Conservation (phyloP, 92 coral and sea anemone species). For the Epizoanthus illoricatus region DNA sequence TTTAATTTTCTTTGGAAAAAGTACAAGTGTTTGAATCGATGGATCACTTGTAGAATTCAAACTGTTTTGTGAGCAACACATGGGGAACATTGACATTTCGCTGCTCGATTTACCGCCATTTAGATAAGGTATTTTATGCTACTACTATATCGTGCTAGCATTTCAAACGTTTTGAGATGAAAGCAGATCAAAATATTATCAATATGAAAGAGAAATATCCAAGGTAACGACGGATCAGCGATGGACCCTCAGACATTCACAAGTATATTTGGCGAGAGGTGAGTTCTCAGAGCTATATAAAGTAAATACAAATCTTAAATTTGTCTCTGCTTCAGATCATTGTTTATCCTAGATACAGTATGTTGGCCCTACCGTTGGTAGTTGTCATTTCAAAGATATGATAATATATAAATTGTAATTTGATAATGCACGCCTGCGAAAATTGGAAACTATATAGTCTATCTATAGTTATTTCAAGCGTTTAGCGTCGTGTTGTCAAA, state of each 20-base stretch:
- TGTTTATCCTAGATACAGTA: background rate
- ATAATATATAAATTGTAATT: too few relatives aligned
- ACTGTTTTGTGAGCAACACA: background rate
- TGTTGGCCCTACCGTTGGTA: too few relatives aligned
- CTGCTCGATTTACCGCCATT: too few relatives aligned
- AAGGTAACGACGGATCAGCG: background rate
- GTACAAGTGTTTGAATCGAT: background rate
- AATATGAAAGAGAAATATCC: background rate
- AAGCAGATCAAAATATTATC: background rate
- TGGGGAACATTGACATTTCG: too few relatives aligned
- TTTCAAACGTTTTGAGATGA: background rate
- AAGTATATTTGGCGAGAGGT: constrained; percentile 80
- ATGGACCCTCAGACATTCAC: constrained; percentile 72
- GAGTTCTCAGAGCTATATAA: background rate
- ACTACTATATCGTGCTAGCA: too few relatives aligned
- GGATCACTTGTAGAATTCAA: background rate
- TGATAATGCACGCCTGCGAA: too few relatives aligned
- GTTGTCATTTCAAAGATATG: too few relatives aligned
- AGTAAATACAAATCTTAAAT: background rate
- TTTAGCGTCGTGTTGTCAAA: too few relatives aligned
- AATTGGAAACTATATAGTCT: too few relatives aligned
- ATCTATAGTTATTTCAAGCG: too few relatives aligned
- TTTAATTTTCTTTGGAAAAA: background rate
- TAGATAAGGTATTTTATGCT: too few relatives aligned
- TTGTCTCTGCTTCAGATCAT: background rate